phyloP scores from a whole-genome alignment of 2,888 invertebrate species.

The Trichacis sp. region DNA sequence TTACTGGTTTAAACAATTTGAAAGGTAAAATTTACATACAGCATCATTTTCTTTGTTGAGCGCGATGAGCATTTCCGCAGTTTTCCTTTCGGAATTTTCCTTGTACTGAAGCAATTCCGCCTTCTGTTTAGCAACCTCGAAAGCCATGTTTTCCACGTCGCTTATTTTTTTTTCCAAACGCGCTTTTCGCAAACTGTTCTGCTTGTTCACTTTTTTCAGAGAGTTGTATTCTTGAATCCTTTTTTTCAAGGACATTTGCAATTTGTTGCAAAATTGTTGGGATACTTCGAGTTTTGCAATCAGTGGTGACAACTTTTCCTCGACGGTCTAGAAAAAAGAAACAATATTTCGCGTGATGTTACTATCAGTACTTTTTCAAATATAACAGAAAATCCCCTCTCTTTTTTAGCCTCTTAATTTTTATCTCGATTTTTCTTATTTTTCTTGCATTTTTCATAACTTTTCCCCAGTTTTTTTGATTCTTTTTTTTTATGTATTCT shows the following conservation, averaged over 20 bases:
- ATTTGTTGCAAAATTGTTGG: slow-evolving; percentile 56
- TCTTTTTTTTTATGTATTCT: too few relatives aligned
- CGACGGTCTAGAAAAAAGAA: slow-evolving; percentile 49
- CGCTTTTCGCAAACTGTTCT: slow-evolving; percentile 72
- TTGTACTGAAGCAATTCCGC: slow-evolving; percentile 58
- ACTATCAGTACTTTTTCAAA: too few relatives aligned
- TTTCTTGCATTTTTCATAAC: too few relatives aligned
- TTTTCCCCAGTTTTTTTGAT: too few relatives aligned
- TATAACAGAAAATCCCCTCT: too few relatives aligned
- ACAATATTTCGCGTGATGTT: too few relatives aligned
- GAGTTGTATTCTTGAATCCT: slow-evolving; percentile 64
- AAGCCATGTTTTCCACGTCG: slow-evolving; percentile 69
- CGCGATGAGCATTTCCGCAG: slow-evolving; percentile 53
- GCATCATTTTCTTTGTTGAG: slow-evolving; percentile 61
- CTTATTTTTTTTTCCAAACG: slow-evolving; percentile 71
- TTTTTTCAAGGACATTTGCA: slow-evolving; percentile 63
- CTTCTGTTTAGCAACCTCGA: slow-evolving; percentile 69
- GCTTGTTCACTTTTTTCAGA: slow-evolving; percentile 71
- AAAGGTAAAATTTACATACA: slow-evolving; percentile 42
- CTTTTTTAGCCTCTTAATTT: too few relatives aligned
- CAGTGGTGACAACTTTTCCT: slow-evolving; percentile 55
- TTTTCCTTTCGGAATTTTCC: slow-evolving; percentile 58
- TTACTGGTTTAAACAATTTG: too few relatives aligned
- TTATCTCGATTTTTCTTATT: too few relatives aligned
- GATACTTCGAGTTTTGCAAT: slow-evolving; percentile 56